phyloP scores from a whole-genome alignment of 2,113 vertebrate species.

The Ailuropoda melanoleuca region DNA sequence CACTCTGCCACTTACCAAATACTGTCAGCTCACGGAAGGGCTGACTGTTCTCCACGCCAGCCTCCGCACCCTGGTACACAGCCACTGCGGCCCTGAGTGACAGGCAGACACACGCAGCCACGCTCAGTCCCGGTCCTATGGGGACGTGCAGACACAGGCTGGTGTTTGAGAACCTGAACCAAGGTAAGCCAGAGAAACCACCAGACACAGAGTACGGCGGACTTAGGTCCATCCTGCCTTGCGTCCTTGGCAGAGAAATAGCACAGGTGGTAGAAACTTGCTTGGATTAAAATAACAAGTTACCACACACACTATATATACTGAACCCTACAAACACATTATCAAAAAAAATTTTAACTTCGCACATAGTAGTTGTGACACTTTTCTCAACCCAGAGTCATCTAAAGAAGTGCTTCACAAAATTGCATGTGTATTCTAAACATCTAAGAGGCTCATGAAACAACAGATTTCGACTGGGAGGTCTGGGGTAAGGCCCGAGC shows the following conservation, averaged over 20 bases:
- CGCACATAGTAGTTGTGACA: background rate
- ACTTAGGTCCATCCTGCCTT: background rate
- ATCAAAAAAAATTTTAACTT: background rate
- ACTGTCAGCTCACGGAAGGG: background rate
- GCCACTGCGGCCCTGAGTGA: background rate
- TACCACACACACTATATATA: background rate
- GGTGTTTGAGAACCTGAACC: background rate
- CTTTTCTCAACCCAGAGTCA: background rate
- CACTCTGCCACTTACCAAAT: background rate
- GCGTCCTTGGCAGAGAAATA: background rate
- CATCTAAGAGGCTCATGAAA: background rate
- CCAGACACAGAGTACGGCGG: background rate
- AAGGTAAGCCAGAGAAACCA: background rate
- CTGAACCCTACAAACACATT: background rate
- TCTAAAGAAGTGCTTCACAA: background rate
- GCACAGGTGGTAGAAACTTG: background rate
- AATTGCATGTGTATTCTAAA: background rate
- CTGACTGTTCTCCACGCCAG: background rate
- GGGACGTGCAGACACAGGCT: background rate
- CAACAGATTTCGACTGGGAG: background rate
- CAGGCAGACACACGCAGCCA: background rate
- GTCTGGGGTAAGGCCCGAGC: too few relatives aligned
- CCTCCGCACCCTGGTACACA: background rate
- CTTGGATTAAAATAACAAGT: background rate
- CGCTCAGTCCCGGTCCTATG: background rate